A percentile compares a stretch with the other conserved stretches of the same genome.
phyloP scores from a whole-genome alignment of 2,113 vertebrate genomes.

The Mixornis gularis region DNA sequence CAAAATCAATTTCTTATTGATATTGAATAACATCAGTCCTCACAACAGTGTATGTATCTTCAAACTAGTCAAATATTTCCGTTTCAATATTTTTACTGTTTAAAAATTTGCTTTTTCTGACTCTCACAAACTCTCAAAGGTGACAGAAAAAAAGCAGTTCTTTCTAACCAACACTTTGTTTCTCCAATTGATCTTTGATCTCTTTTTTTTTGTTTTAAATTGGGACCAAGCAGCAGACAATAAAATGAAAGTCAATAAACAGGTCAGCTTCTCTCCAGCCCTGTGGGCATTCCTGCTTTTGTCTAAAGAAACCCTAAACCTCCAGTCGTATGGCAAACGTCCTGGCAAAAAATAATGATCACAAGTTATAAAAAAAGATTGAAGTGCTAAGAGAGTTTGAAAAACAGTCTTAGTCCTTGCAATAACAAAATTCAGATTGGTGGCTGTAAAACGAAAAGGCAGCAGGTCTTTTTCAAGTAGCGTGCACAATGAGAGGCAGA shows the following conservation, averaged over 20 bases:
- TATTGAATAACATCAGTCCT: neutral
- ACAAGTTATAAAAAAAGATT: neutral
- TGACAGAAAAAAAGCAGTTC: neutral
- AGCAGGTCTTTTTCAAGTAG: neutral
- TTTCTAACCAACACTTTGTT: neutral
- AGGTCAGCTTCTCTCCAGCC: neutral
- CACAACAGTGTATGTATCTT: neutral
- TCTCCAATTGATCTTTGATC: neutral
- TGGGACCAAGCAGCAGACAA: neutral
- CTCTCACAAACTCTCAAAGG: neutral
- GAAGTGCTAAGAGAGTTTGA: neutral
- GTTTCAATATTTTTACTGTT: neutral
- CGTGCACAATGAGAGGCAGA: neutral
- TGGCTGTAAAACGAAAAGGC: neutral
- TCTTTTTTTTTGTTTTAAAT: neutral
- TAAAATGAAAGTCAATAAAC: constrained; percentile 15
- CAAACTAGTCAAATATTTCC: neutral
- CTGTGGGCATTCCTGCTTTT: neutral
- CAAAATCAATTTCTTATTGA: neutral
- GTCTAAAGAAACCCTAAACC: neutral
- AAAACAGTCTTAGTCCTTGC: neutral
- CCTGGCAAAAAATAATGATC: neutral
- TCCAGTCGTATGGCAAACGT: neutral
- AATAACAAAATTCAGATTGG: neutral
- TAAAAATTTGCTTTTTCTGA: neutral